phyloP scores from a whole-genome alignment of 2,888 invertebrate genomes.

The Onchidella celtica region DNA sequence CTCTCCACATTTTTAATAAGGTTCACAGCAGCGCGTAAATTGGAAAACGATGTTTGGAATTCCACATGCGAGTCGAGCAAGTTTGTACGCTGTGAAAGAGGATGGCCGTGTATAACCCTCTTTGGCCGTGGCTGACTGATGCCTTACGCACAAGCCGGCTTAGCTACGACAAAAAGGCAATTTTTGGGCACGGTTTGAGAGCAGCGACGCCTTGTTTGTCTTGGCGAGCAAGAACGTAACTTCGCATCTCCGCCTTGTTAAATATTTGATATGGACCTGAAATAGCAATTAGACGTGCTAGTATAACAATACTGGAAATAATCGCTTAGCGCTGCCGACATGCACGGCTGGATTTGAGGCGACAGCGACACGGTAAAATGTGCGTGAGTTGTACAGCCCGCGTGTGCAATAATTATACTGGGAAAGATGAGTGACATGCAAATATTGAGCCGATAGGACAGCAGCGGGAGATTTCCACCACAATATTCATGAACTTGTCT shows the following conservation, averaged over 20 bases:
- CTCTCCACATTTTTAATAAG: not conserved
- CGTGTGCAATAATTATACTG: no score
- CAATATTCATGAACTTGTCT: no score
- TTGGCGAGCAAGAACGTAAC: not conserved
- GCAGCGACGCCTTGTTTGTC: not conserved
- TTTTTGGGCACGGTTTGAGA: not conserved
- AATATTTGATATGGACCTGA: not conserved
- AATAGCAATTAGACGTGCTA: not conserved
- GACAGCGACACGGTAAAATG: no score
- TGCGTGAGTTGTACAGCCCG: no score
- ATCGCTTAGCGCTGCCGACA: not conserved
- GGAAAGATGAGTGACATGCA: no score
- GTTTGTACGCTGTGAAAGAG: not conserved
- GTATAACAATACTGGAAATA: not conserved
- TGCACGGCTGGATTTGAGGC: no score
- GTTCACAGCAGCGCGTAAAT: not conserved
- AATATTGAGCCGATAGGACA: no score
- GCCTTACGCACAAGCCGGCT: no score
- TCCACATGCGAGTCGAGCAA: not conserved
- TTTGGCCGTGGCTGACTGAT: no score
- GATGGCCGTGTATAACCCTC: not conserved
- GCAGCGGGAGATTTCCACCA: no score
- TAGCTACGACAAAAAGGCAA: not conserved
- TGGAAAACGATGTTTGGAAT: not conserved
- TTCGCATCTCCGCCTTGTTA: not conserved